Evolutionary conservation across 2,888 invertebrate species (phyloP), one percentile per base, ranked within the genome.

Genomic region (Lysandra bellargus): DNA sequence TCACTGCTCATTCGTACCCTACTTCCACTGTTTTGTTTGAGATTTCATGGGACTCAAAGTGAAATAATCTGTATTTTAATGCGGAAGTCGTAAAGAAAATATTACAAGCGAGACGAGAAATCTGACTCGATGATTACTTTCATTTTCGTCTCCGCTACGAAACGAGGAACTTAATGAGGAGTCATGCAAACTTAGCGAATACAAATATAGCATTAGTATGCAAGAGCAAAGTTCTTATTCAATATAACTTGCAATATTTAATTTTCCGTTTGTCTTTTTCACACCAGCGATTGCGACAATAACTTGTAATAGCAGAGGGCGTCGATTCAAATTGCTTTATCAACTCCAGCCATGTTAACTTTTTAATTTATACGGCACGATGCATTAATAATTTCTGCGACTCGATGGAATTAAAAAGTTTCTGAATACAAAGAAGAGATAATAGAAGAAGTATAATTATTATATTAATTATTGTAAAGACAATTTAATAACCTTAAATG

Each of bases 181-280:
- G 92, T 93, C 92, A 92, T 92, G 90, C 89, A 90, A 92, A 92
- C 92, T 92, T 90, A 87, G 89, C 90, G 92, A 93, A 92, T 93
- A 93, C 90, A 92, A 93, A 93, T 92, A 92, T 86, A 90, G 86
- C 91, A 93, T 93, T 93, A 93, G 91, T 93, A 93, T 93, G 92
- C 93, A 93, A 92, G 91, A 91, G 88, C 87, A 91, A 93, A 93
- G 92, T 93, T 93, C 92, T 91, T 91, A 93, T 93, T 93, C 88
- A 91, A 93, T 93, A 91, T 90, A 91, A 90, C 91, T 92, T 91
- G 91, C 91, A 90, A 85, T 89, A 91, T 89, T 92, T 91, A 90
- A 92, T 91, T 89, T 89, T 88, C 85, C 85, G 88, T 89, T 92
- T 91, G 89, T 91, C 87, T 92, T 90, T 88, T 88, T 89, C 86